phyloP scores from a whole-genome alignment of 2,113 vertebrate species.

The Tragelaphus imberbis region DNA sequence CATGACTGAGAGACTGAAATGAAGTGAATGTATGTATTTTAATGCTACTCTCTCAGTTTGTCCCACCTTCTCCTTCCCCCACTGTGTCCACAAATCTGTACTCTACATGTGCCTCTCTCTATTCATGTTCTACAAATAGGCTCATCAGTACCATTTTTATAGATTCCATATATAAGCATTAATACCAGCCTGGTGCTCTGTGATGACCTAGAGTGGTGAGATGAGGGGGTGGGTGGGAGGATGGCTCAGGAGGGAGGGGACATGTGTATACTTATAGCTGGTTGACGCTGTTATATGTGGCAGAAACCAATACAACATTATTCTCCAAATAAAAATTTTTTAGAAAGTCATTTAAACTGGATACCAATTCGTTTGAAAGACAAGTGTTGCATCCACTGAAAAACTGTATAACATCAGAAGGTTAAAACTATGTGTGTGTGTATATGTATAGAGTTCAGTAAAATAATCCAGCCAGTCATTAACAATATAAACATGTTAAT shows the following conservation, averaged over 20 bases:
- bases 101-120: not conserved
- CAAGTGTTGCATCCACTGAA: not conserved
- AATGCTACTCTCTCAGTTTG: not conserved
- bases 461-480: not conserved
- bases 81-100: not conserved
- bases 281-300: fast-evolving
- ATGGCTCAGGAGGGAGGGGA: not conserved
- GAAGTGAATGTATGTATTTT: not conserved
- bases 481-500: not conserved
- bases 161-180: not conserved
- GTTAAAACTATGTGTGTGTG: not conserved
- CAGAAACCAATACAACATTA: not conserved
- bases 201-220: not conserved
- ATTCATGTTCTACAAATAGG: not conserved
- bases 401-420: not conserved
- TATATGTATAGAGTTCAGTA: not conserved
- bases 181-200: not conserved
- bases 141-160: not conserved
- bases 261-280: not conserved
- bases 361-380: not conserved
- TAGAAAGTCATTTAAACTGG: not conserved
- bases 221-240: not conserved
- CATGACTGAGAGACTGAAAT: not conserved
- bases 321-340: not conserved
- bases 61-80: not conserved